These are phyloP conservation scores for Astropecten irregularis DNA, from an alignment of 53 echinoderm and acorn worm species.

Conservation along the genomic window DNA sequence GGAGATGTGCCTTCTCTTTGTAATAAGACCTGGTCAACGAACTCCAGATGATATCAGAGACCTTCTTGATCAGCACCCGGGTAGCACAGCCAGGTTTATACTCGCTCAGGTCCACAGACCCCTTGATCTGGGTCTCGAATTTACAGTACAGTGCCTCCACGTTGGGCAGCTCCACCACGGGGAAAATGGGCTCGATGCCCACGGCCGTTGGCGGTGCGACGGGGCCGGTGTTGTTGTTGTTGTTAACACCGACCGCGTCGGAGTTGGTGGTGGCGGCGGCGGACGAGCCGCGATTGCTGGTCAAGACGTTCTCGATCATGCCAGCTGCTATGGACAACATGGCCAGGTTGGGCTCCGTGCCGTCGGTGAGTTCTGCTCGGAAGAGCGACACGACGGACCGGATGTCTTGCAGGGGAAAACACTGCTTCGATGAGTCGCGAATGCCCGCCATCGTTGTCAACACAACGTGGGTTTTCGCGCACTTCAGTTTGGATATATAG, in stretches of 20 bases:
- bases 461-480: constrained; percentile 56
- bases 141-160: constrained; percentile 91
- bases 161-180: constrained; percentile 89
- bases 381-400: constrained; percentile 84
- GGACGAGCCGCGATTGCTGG: constrained; percentile 68
- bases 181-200: constrained; percentile 95
- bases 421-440: constrained; percentile 83
- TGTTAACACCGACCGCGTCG: neutral
- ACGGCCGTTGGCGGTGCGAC: constrained; percentile 24
- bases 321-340: constrained; percentile 75
- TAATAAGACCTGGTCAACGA: constrained; percentile 87
- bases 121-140: constrained; percentile 96
- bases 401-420: constrained; percentile 89
- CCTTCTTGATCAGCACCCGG: constrained; percentile 85
- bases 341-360: constrained; percentile 72
- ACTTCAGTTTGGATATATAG: neutral
- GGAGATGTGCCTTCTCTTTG: constrained; percentile 95
- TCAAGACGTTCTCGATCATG: constrained; percentile 93
- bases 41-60: constrained; percentile 96
- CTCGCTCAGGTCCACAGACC: constrained; percentile 94
- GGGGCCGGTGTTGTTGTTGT: constrained; percentile 42
- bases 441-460: constrained; percentile 89
- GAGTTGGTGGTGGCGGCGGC: constrained; percentile 5
- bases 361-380: constrained; percentile 75
- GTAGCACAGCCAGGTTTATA: constrained; percentile 88